Evolutionary conservation across 2,888 invertebrate species (phyloP).

Genomic region (Spialia ferax): DNA sequence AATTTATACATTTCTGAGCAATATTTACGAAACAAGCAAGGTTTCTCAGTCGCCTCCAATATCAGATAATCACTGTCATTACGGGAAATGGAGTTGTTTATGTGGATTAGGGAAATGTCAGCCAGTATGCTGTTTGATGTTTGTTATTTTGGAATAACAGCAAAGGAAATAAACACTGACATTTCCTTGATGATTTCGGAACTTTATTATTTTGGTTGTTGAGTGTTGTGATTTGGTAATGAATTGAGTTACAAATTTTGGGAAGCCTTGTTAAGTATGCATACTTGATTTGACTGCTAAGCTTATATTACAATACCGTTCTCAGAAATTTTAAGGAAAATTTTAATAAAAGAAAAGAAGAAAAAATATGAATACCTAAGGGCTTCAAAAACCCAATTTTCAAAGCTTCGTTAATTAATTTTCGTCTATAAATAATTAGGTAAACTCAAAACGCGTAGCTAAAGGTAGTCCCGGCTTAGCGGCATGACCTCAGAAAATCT

Average conservation of each 20-base stretch:
- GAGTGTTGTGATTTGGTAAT: too few species aligned
- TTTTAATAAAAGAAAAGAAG: too few species aligned
- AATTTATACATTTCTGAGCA: slow-evolving; percentile 18
- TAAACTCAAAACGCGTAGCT: not conserved
- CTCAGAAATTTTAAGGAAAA: too few species aligned
- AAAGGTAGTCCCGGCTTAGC: not conserved
- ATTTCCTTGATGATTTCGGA: not conserved
- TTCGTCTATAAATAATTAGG: not conserved
- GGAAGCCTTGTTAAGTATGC: too few species aligned
- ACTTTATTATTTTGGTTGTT: not conserved
- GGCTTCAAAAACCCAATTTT: not conserved
- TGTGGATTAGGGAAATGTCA: slow-evolving; percentile 4
- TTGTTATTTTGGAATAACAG: not conserved
- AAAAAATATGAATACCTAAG: not conserved
- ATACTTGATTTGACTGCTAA: too few species aligned
- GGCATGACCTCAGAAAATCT: not conserved
- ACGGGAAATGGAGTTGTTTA: not conserved
- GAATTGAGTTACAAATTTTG: not conserved
- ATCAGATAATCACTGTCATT: slow-evolving; percentile 15
- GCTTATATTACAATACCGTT: too few species aligned
- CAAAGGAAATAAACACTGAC: not conserved
- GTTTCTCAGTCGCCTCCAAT: slow-evolving; percentile 8
- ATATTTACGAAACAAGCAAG: slow-evolving; percentile 13
- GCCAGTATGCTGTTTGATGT: not conserved
- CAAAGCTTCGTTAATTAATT: not conserved